Evolutionary conservation across 2,797 vertebrate species (phyloP).

Genomic region (Echeneis naucrates): DNA sequence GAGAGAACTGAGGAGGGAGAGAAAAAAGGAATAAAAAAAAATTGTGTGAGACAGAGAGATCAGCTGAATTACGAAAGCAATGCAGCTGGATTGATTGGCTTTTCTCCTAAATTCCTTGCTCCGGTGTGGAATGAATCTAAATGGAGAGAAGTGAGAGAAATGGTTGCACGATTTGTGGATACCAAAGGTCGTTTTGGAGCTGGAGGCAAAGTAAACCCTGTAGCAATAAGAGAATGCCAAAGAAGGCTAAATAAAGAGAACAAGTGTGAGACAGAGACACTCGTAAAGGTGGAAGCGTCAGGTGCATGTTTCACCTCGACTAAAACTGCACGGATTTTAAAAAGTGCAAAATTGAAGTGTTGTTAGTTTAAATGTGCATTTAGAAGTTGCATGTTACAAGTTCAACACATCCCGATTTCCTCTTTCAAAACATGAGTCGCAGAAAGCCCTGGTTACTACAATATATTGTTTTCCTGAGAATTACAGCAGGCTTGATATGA

Average conservation of each 20-base stretch:
- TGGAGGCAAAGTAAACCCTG: constrained; percentile 46
- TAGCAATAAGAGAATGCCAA: constrained; percentile 45
- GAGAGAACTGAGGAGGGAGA: constrained; percentile 86
- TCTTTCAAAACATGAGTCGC: not conserved
- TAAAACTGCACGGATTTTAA: constrained; percentile 16
- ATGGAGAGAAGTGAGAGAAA: constrained; percentile 39
- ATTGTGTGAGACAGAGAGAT: constrained; percentile 32
- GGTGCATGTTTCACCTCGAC: constrained; percentile 27
- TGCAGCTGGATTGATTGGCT: constrained; percentile 62
- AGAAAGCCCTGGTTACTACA: not conserved
- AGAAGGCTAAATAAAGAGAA: constrained; percentile 52
- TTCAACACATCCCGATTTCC: not conserved
- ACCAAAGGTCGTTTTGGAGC: constrained; percentile 46
- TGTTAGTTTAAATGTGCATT: constrained; percentile 26
- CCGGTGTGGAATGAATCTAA: constrained; percentile 42
- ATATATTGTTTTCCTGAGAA: not conserved
- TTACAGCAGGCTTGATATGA: not conserved
- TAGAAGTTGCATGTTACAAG: not conserved
- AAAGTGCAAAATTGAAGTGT: constrained; percentile 22
- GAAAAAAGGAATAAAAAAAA: not conserved
- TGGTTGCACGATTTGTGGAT: constrained; percentile 38
- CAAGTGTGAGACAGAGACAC: constrained; percentile 25
- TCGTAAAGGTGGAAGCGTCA: constrained; percentile 16
- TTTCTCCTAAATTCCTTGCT: constrained; percentile 50
- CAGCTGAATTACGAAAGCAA: constrained; percentile 53